Percentiles rank a stretch among this genome's conserved stretches.
These are phyloP conservation scores for Alviniconcha marisindica DNA, from an alignment of 1,140 invertebrate genomes.

Conservation along the genomic window DNA sequence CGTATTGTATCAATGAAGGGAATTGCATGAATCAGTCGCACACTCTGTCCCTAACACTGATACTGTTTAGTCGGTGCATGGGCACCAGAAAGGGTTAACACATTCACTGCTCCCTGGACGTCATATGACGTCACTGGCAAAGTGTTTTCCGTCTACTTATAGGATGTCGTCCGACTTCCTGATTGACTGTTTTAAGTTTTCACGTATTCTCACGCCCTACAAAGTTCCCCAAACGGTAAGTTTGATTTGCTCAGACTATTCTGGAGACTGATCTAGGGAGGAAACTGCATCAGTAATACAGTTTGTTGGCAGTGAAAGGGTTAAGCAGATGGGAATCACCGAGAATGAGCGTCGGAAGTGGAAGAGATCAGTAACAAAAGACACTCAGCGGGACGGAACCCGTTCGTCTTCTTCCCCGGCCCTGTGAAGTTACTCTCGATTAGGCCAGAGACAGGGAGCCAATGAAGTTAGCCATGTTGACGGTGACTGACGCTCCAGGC, in stretches of 20 bases:
- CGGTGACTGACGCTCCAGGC: neutral
- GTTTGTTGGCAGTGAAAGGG: neutral
- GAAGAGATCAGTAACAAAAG: neutral
- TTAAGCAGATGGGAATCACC: neutral
- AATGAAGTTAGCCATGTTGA: slow-evolving; percentile 26
- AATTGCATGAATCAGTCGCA: neutral
- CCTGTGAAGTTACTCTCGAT: slow-evolving; percentile 21
- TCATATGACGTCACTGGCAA: no score
- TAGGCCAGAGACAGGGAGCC: neutral
- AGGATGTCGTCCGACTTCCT: no score
- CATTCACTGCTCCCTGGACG: no score
- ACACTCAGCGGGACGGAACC: neutral
- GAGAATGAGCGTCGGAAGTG: neutral
- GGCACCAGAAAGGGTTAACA: no score
- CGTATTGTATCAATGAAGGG: neutral
- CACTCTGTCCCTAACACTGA: neutral
- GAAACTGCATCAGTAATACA: neutral
- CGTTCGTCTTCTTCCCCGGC: neutral
- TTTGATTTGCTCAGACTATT: neutral
- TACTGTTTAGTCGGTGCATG: no score
- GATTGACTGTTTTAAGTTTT: no score
- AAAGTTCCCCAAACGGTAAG: neutral
- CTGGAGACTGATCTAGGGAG: neutral
- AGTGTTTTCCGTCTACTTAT: no score
- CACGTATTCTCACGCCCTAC: no score